Percentiles rank a stretch among this genome's conserved stretches.
Conservation (phyloP, 2,888 invertebrate species). For the Metallyticus violacea region DNA sequence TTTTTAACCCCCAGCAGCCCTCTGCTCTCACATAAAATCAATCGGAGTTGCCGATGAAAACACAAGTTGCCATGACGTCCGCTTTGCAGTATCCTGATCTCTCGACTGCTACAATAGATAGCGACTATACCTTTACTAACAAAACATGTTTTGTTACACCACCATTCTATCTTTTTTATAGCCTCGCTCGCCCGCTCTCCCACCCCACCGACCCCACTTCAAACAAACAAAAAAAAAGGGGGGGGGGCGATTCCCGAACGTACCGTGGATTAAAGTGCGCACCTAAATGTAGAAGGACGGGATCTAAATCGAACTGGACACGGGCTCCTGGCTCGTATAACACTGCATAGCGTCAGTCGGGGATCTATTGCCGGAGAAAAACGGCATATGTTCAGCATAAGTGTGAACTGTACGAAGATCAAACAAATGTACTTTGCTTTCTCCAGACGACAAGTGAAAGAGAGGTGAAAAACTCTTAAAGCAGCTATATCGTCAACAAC, state of each 20-base stretch:
- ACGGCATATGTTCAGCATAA: background rate
- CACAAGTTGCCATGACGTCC: background rate
- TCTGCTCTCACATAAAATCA: constrained; percentile 3
- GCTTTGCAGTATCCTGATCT: background rate
- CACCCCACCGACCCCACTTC: background rate
- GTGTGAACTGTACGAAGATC: background rate
- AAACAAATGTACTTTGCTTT: no score
- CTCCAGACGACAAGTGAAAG: no score
- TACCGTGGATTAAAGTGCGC: constrained; percentile 14
- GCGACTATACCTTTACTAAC: constrained; percentile 16
- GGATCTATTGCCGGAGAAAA: background rate
- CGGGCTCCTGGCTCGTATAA: background rate
- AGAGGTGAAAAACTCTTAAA: no score
- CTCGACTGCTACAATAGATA: background rate
- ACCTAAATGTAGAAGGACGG: constrained; percentile 10
- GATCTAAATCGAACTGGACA: constrained; percentile 16
- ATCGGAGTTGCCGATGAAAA: background rate
- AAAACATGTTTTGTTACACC: constrained; percentile 15
- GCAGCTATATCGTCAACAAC: no score
- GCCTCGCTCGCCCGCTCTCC: background rate
- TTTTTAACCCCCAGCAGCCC: background rate
- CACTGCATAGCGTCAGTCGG: background rate
- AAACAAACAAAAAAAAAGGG: background rate
- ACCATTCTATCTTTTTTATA: constrained; percentile 16
- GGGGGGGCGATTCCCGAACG: constrained; percentile 8